Evolutionary conservation across 2,113 vertebrate species (phyloP), one percentile per base, ranked within the genome.

Genomic region (Bambusicola thoracicus): DNA sequence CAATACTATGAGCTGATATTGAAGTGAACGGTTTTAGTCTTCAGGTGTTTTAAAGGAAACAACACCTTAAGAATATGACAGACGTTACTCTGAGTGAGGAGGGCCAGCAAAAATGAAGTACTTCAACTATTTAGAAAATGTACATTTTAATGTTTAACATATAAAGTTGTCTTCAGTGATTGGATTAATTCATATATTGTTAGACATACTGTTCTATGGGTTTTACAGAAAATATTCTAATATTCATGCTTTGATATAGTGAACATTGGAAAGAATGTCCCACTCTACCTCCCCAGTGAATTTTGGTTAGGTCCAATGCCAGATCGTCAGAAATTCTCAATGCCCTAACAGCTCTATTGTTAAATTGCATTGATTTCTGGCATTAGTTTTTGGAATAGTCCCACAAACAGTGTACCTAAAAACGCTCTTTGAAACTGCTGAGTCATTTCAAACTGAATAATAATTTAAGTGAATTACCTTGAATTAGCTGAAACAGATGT

Each of bases 401-500:
- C 36, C 49, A 29, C 36, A 81, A 44, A 70, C 11, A 79, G 6
- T 2, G 1, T 40, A 43, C 16, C 6, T 61, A 48, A 73, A 36
- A 27, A 22, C 30, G 38, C 6, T 79, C 18, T 12, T 76, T 86
- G 67, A 82, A 94, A 89, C 21, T 89, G 85, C 63, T 87, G 75
- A 89, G 41, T 92, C 75, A 85, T 87, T 95, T 91, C 9, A 38
- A n/a, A 36, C 24, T 29, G 67, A 53, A 70, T 69, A 85, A 77
- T 95, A 89, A 82, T 76, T 91, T 84, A 79, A 80, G 38, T 43
- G 25, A 92, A 94, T 86, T 94, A 86, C 48, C 34, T 91, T 66
- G 53, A 93, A 87, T 91, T 93, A 93, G 25, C 38, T 41, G 72
- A 90, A 93, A 75, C 77, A 93, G 86, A 92, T 92, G 86, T 76